These are phyloP conservation scores for Rutpela maculata DNA, from an alignment of 2,888 invertebrate genomes.

Conservation along the genomic window DNA sequence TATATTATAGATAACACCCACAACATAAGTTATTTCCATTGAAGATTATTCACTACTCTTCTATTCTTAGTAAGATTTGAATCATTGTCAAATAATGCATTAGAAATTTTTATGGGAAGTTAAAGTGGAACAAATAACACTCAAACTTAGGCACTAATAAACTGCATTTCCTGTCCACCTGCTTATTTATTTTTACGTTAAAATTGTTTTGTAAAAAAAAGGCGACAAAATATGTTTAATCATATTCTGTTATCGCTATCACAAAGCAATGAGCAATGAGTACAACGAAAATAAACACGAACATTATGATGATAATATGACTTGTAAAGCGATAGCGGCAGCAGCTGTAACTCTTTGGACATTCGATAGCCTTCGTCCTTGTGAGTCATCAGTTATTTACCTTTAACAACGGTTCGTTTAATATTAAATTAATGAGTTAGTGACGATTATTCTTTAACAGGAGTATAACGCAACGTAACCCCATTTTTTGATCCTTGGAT, in stretches of 20 bases:
- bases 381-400: conserved; percentile 4
- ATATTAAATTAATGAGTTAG: neutral
- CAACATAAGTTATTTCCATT: neutral
- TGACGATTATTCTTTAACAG: no score
- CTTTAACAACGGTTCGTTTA: neutral
- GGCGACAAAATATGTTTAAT: neutral
- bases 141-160: neutral
- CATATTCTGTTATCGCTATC: neutral
- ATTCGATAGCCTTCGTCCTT: conserved; percentile 11
- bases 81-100: neutral
- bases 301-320: neutral
- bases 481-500: no score
- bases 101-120: neutral
- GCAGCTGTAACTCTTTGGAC: neutral
- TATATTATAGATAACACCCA: no score
- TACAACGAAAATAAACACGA: neutral
- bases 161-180: neutral
- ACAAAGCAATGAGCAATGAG: neutral
- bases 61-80: neutral
- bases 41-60: neutral
- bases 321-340: conserved; percentile 5
- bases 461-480: no score
- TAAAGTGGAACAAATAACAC: neutral
- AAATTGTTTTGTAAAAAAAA: no score
- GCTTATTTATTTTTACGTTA: neutral